These are phyloP conservation scores for Oreotragus oreotragus DNA, from an alignment of 2,113 vertebrate species.

Conservation along the genomic window DNA sequence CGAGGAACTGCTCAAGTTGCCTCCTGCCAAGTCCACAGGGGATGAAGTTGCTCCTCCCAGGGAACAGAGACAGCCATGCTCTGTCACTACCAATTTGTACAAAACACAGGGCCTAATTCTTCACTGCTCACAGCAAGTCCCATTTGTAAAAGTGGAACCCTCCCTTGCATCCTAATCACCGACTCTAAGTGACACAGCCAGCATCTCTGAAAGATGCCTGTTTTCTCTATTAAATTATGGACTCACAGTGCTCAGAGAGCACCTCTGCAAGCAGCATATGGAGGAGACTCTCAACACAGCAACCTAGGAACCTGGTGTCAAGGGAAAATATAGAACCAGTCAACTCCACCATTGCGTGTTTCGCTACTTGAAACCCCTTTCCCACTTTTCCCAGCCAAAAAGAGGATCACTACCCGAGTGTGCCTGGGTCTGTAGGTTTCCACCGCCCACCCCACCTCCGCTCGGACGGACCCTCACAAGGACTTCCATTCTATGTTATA, in stretches of 20 bases:
- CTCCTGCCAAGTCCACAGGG: background rate
- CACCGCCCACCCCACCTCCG: background rate
- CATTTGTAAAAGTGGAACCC: background rate
- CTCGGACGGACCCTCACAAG: background rate
- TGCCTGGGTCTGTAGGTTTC: rapidly evolving
- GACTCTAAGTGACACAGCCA: background rate
- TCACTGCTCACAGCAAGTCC: background rate
- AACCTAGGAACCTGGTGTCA: background rate
- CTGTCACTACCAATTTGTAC: background rate
- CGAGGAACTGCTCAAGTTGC: background rate
- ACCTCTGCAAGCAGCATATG: background rate
- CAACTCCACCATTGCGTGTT: background rate
- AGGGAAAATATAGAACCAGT: background rate
- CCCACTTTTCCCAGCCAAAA: background rate
- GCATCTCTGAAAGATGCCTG: slow-evolving; percentile 6
- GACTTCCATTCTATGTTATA: slow-evolving; percentile 70
- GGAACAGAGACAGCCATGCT: background rate
- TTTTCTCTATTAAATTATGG: background rate
- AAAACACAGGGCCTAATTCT: background rate
- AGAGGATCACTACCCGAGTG: background rate
- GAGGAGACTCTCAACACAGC: background rate
- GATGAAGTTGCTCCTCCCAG: background rate
- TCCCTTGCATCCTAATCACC: slow-evolving; percentile 19
- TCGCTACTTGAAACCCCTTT: background rate
- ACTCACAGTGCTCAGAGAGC: background rate